Evolutionary conservation across 2,797 vertebrate genomes (phyloP), one percentile per base, ranked within the genome.

Genomic region (Cossypha niveicapilla): DNA sequence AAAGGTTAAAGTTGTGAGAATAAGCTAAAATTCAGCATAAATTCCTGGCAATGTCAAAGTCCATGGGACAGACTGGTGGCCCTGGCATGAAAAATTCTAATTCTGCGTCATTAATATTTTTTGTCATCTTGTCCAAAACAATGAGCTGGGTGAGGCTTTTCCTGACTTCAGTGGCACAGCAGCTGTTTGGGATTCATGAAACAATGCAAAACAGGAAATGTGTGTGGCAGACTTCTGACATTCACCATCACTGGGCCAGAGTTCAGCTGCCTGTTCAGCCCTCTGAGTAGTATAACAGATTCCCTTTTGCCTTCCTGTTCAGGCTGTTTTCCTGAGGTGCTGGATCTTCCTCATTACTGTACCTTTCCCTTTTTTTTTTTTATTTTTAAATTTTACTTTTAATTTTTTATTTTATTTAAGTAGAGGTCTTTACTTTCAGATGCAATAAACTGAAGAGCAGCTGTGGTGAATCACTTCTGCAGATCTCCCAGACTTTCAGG

Each of bases 191-290:
- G 83, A 95, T 93, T 92, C 86, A 58, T 60, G 84, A 88, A 97
- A 96, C 94, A 96, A 96, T 95, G 39, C 57, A 93, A 86, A 87
- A 34, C 93, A 96, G 96, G 96, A 97, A 96, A 93, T 18, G 16
- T 86, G 37, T 63, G 39, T 91, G 93, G 68, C 86, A 91, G 57
- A 57, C 63, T 90, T 79, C 74, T 90, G 90, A 94, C 5, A 9
- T 71, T 41, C 19, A 6, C 61, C 63, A 39, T 83, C 13, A 0
- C 0, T 41, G 39, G 93, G 93, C 79, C 93, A 93, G 75, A 94
- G 94, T 92, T 96, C 94, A 96, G 28, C 51, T 66, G 75, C 41
- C 18, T 68, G 74, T 60, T 77, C 51, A 82, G 65, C 50, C 83
- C 62, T 17, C 42, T 91, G 76, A 93, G 50, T 92, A 60, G 24